These are phyloP conservation scores for Silurus meridionalis DNA, from an alignment of 2,113 vertebrate genomes.

Conservation along the genomic window DNA sequence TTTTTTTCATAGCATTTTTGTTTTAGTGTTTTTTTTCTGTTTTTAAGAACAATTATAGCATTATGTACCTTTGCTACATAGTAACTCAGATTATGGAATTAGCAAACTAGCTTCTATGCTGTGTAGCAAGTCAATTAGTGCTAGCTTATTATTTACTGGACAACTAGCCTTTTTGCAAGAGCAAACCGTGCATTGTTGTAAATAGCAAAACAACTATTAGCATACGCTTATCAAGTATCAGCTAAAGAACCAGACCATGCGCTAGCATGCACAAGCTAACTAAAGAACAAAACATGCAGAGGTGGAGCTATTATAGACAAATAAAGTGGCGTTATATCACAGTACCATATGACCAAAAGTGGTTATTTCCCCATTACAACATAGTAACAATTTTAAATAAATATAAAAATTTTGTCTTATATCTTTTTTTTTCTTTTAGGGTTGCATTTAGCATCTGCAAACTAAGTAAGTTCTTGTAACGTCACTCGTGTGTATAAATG, in stretches of 20 bases:
- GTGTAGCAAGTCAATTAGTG: neutral
- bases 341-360: neutral
- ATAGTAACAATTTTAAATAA: neutral
- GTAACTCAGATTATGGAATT: neutral
- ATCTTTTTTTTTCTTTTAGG: neutral
- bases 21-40: neutral
- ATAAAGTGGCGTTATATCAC: neutral
- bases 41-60: neutral
- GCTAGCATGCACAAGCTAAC: neutral
- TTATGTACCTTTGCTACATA: neutral
- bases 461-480: neutral
- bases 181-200: neutral
- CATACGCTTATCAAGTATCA: neutral
- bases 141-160: neutral
- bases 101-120: neutral
- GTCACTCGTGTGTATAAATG: neutral
- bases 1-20: neutral
- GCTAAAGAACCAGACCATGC: neutral
- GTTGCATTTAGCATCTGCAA: neutral
- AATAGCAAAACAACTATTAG: neutral
- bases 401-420: neutral
- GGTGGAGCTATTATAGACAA: neutral
- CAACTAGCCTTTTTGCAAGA: neutral
- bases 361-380: neutral
- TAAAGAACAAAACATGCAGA: neutral